These are phyloP conservation scores for Diaphora mendica DNA, from an alignment of 2,888 invertebrate species.

Conservation along the genomic window DNA sequence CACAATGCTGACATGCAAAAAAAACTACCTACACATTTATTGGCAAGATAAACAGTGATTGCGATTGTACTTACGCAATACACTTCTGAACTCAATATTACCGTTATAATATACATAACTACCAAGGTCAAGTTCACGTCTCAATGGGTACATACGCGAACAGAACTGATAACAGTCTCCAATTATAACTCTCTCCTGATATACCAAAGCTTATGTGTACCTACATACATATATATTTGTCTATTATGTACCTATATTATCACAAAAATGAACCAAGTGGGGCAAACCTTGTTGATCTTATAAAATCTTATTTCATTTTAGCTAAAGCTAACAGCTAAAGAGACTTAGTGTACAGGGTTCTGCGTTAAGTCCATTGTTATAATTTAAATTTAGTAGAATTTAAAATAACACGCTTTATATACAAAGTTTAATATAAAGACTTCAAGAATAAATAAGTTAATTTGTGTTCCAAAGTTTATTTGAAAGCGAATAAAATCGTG, in stretches of 20 bases:
- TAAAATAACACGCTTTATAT: too few relatives aligned
- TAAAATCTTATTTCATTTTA: neutral
- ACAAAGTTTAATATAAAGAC: neutral
- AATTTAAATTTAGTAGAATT: too few relatives aligned
- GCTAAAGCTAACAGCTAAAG: neutral
- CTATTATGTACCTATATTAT: too few relatives aligned
- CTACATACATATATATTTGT: too few relatives aligned
- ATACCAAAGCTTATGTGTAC: neutral
- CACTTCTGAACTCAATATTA: slow-evolving; percentile 1
- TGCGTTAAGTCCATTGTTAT: neutral
- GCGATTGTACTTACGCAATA: neutral
- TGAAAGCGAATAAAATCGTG: too few relatives aligned
- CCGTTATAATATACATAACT: neutral
- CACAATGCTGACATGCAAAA: neutral
- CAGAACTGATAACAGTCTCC: neutral
- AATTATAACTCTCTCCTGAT: neutral
- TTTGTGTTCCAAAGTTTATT: too few relatives aligned
- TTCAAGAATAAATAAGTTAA: too few relatives aligned
- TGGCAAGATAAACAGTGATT: neutral
- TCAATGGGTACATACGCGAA: neutral
- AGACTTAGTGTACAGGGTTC: too few relatives aligned
- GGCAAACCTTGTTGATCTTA: neutral
- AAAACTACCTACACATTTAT: neutral
- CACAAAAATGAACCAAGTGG: neutral
- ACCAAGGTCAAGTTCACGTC: slow-evolving; percentile 2